Conservation (phyloP, 2,113 vertebrate genomes). For the Recurvirostra avosetta region DNA sequence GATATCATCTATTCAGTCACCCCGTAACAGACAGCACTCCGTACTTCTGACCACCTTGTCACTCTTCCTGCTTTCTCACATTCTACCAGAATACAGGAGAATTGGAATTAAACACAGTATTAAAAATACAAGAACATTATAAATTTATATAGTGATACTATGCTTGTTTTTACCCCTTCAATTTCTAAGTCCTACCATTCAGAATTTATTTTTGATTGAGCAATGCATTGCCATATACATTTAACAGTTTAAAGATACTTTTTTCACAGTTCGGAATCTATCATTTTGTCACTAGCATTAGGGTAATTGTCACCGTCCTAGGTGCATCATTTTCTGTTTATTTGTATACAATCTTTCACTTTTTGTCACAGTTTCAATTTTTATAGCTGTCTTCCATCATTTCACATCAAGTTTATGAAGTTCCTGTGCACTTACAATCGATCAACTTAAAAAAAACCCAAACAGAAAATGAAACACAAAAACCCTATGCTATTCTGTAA, state of each 20-base stretch:
- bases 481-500: not conserved
- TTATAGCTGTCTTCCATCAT: not conserved
- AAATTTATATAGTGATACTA: not conserved
- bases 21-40: rapidly evolving
- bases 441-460: not conserved
- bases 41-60: not conserved
- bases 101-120: not conserved
- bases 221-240: not conserved
- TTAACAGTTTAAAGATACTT: not conserved
- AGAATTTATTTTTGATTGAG: not conserved
- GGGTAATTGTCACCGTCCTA: not conserved
- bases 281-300: not conserved
- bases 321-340: not conserved
- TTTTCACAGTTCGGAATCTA: not conserved
- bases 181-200: not conserved
- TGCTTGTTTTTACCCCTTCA: not conserved
- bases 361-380: not conserved
- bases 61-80: not conserved
- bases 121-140: not conserved
- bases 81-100: not conserved
- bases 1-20: not conserved
- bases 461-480: not conserved
- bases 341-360: not conserved
- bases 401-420: not conserved
- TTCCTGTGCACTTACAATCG: not conserved